Conservation (phyloP, 2,888 invertebrate genomes). For the Heliconius cydno region DNA sequence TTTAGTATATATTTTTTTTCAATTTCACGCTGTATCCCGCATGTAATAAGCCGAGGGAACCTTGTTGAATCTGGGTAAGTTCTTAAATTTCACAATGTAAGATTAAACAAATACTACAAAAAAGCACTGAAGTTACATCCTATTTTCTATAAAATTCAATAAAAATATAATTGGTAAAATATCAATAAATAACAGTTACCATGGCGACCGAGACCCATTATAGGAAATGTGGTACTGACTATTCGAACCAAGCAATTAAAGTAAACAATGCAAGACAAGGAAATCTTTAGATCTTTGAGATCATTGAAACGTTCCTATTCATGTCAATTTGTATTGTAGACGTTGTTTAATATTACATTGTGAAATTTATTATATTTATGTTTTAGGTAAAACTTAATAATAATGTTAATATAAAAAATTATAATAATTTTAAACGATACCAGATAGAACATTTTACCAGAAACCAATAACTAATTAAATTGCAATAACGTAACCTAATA, state of each 20-base stretch:
- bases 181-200: not conserved
- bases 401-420: too few species aligned
- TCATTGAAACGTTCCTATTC: not conserved
- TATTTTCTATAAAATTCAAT: not conserved
- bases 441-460: not conserved
- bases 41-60: not conserved
- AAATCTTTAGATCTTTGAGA: slow-evolving; percentile 5
- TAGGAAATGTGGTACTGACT: not conserved
- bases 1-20: not conserved
- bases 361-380: not conserved
- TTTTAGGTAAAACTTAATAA: too few species aligned
- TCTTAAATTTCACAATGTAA: too few species aligned
- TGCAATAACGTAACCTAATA: not conserved
- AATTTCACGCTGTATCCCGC: not conserved
- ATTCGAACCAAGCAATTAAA: slow-evolving; percentile 11
- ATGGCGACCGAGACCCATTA: not conserved
- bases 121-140: too few species aligned
- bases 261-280: slow-evolving; percentile 1
- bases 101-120: too few species aligned
- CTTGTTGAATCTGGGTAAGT: not conserved
- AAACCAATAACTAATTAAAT: not conserved
- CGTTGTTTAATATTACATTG: slow-evolving; percentile 12
- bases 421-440: not conserved
- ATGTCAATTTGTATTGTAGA: slow-evolving; percentile 11
- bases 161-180: not conserved